phyloP scores from a whole-genome alignment of 2,888 invertebrate species.

The Mythimna loreyi region DNA sequence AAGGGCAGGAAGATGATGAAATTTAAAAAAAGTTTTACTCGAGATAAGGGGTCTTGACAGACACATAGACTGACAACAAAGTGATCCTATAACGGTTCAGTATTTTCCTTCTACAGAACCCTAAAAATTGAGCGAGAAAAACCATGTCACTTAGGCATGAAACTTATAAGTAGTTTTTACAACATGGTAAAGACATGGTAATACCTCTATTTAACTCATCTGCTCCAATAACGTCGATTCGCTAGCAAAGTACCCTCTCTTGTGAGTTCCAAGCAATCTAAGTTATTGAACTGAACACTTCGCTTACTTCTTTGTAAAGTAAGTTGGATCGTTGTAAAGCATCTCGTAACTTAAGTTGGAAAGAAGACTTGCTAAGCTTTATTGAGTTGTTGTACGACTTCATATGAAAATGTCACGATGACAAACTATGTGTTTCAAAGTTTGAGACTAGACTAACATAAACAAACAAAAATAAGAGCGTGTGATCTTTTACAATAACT shows the following conservation, averaged over 20 bases:
- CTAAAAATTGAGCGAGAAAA: no score
- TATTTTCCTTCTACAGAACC: no score
- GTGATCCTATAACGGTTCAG: no score
- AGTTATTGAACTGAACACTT: constrained; percentile 38
- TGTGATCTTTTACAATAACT: no score
- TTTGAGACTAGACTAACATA: neutral
- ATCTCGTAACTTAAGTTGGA: constrained; percentile 8
- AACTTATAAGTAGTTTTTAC: neutral
- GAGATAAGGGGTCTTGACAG: no score
- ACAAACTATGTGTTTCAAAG: neutral
- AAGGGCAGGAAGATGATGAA: no score
- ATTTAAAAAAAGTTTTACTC: no score
- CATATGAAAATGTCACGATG: constrained; percentile 1
- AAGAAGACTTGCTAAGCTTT: constrained; percentile 7
- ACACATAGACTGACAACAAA: no score
- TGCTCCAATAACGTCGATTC: constrained; percentile 4
- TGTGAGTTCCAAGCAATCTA: constrained; percentile 31
- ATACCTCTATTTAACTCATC: neutral
- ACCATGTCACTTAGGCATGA: neutral
- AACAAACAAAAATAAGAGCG: no score
- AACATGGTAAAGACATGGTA: constrained; percentile 2
- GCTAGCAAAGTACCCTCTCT: constrained; percentile 3
- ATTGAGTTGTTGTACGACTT: constrained; percentile 6
- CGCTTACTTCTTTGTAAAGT: constrained; percentile 19
- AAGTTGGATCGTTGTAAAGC: constrained; percentile 19